Percentiles rank a stretch among this genome's conserved stretches.
phyloP scores from a whole-genome alignment of 92 coral and sea anemone genomes.

The Zoanthus gigantus region DNA sequence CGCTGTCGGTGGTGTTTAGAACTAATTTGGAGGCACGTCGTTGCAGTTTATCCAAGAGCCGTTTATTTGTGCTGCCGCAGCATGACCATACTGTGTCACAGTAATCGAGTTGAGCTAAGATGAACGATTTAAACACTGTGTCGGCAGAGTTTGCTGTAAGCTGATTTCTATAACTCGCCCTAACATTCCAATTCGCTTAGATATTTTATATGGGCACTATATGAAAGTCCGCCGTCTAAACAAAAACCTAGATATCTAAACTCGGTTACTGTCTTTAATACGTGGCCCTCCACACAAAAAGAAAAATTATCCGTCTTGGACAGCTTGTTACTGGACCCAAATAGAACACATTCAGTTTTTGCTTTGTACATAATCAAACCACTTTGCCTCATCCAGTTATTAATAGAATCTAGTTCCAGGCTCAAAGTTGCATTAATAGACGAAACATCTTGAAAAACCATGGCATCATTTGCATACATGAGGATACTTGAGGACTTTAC shows the following conservation, averaged over 20 bases:
- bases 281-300: slow-evolving; percentile 23
- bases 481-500: slow-evolving; percentile 32
- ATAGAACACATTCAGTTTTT: slow-evolving; percentile 50
- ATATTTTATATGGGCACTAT: slow-evolving; percentile 25
- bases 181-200: slow-evolving; percentile 48
- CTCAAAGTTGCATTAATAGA: slow-evolving; percentile 24
- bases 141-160: slow-evolving; percentile 48
- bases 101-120: slow-evolving; percentile 53
- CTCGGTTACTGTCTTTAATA: slow-evolving; percentile 34
- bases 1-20: slow-evolving; percentile 19
- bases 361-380: slow-evolving; percentile 42
- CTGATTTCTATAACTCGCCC: slow-evolving; percentile 41
- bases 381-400: slow-evolving; percentile 42
- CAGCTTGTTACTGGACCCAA: slow-evolving; percentile 40
- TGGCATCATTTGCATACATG: slow-evolving; percentile 50
- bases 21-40: slow-evolving; percentile 54
- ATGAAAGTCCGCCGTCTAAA: slow-evolving; percentile 30
- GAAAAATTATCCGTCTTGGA: slow-evolving; percentile 45
- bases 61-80: slow-evolving; percentile 34
- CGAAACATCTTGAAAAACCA: slow-evolving; percentile 42
- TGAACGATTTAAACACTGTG: slow-evolving; percentile 47
- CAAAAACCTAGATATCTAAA: slow-evolving; percentile 47
- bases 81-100: slow-evolving; percentile 64
- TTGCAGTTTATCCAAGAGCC: slow-evolving; percentile 46
- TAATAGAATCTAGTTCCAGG: slow-evolving; percentile 1